A percentile compares a stretch with the other conserved stretches of the same genome.
Conservation (phyloP, 1,140 invertebrate genomes). For the Trypoxylus dichotomus region DNA sequence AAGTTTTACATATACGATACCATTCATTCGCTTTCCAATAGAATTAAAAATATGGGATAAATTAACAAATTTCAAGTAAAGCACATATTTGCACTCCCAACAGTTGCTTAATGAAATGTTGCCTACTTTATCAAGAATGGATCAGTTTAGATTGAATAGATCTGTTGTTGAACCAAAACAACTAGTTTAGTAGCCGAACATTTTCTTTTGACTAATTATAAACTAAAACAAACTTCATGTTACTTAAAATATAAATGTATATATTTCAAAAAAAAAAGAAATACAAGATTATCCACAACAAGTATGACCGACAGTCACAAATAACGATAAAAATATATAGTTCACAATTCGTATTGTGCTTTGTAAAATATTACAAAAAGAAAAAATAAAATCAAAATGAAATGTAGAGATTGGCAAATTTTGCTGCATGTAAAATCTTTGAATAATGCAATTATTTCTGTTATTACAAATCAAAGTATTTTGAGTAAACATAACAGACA, state of each 20-base stretch:
- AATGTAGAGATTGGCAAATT: not conserved
- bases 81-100: too few species aligned
- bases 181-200: not conserved
- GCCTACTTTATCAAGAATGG: too few species aligned
- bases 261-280: constrained; percentile 18
- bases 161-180: too few species aligned
- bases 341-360: not conserved
- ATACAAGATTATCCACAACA: constrained; percentile 22
- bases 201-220: not conserved
- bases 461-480: not conserved
- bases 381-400: not conserved
- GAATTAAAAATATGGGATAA: too few species aligned
- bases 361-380: not conserved
- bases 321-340: constrained; percentile 10
- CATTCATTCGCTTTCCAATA: too few species aligned
- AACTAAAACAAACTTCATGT: not conserved
- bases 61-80: too few species aligned
- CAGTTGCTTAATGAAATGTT: too few species aligned
- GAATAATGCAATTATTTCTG: too few species aligned
- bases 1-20: too few species aligned
- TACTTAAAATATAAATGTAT: constrained; percentile 16
- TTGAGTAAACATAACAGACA: not conserved
- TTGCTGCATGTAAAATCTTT: too few species aligned
- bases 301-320: constrained; percentile 10
- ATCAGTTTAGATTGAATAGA: too few species aligned